Conservation (phyloP, 2,113 vertebrate species). For the Felis chaus region DNA sequence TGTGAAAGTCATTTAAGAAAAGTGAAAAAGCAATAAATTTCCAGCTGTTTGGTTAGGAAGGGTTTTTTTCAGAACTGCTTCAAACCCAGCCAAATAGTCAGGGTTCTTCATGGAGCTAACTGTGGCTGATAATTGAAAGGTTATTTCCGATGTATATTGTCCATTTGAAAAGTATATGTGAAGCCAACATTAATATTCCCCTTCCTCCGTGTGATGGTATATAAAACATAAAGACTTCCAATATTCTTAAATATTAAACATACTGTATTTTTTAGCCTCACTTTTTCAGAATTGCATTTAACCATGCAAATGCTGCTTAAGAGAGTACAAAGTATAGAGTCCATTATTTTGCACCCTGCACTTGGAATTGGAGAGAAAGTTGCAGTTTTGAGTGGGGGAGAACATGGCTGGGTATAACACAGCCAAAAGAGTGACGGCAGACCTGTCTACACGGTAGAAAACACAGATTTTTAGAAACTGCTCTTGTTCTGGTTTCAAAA, state of each 20-base stretch:
- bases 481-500: background rate
- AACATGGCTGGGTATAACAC: background rate
- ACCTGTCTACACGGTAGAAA: background rate
- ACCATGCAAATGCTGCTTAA: background rate
- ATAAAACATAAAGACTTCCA: background rate
- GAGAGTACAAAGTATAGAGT: background rate
- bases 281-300: background rate
- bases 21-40: constrained; percentile 47
- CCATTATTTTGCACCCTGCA: background rate
- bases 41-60: constrained; percentile 32
- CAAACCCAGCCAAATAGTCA: background rate
- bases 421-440: background rate
- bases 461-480: background rate
- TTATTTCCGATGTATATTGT: background rate
- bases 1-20: constrained; percentile 26
- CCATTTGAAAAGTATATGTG: constrained; percentile 9
- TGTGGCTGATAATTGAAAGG: background rate
- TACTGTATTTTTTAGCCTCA: background rate
- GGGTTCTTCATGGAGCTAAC: background rate
- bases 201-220: background rate
- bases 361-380: background rate
- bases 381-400: background rate
- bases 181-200: background rate
- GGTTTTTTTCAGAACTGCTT: constrained; percentile 15
- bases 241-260: background rate